Evolutionary conservation across 2,797 vertebrate genomes (phyloP).

Genomic region (Halcyon badia): DNA sequence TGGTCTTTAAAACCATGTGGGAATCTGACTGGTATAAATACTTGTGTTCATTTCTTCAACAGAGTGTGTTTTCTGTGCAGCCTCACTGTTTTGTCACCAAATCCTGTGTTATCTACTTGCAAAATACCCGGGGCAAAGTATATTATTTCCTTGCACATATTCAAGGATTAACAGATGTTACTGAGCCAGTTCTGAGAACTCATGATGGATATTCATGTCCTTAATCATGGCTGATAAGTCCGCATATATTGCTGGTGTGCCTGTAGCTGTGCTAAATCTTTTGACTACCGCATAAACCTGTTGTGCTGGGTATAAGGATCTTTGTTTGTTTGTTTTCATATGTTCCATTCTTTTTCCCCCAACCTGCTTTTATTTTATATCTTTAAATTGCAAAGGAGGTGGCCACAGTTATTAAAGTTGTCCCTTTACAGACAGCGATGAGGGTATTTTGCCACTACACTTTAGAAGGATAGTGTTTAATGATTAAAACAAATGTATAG

Average conservation of each 20-base stretch:
- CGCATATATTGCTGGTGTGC: neutral
- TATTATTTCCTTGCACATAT: neutral
- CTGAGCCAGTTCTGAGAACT: neutral
- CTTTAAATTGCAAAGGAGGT: neutral
- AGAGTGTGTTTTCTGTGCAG: neutral
- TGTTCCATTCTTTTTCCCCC: neutral
- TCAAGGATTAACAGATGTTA: neutral
- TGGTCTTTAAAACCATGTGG: neutral
- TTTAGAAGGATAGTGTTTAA: neutral
- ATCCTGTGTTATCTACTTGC: neutral
- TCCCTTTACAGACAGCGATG: neutral
- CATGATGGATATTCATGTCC: neutral
- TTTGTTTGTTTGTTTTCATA: neutral
- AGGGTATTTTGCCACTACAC: neutral
- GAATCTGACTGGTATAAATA: neutral
- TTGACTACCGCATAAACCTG: neutral
- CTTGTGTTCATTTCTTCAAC: neutral
- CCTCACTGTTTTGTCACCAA: neutral
- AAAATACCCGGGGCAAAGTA: neutral
- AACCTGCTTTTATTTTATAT: neutral
- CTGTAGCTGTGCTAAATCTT: neutral
- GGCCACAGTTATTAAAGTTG: neutral
- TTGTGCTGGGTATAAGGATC: accelerated
- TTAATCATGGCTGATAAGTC: accelerated
- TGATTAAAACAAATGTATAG: neutral